Conservation (phyloP, 1,140 invertebrate species). For the Zelostemma sp. region DNA sequence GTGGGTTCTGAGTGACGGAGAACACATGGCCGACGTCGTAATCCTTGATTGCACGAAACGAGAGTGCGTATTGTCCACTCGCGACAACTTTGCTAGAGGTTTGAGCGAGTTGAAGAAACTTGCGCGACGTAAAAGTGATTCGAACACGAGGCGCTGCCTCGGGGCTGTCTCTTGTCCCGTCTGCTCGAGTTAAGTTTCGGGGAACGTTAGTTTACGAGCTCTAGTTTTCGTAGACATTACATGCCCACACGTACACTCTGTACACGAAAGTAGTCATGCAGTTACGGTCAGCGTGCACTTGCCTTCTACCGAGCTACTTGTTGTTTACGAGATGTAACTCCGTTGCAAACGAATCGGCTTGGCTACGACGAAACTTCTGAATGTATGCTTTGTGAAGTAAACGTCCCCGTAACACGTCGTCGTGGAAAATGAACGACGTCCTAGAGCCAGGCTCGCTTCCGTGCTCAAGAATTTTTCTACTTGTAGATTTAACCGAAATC, state of each 20-base stretch:
- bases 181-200: constrained; percentile 48
- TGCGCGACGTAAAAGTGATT: constrained; percentile 42
- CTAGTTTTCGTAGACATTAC: constrained; percentile 59
- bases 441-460: not conserved
- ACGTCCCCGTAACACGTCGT: constrained; percentile 51
- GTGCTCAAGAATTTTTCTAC: no score
- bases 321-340: constrained; percentile 66
- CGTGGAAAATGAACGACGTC: not conserved
- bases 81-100: constrained; percentile 44
- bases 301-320: constrained; percentile 59
- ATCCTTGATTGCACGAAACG: constrained; percentile 11
- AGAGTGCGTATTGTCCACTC: constrained; percentile 43
- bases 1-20: constrained; percentile 9
- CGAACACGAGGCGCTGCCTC: constrained; percentile 30
- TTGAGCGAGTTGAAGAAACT: constrained; percentile 45
- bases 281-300: constrained; percentile 48
- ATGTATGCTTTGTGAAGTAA: constrained; percentile 63
- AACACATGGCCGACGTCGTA: no score
- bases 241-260: constrained; percentile 37
- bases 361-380: constrained; percentile 57
- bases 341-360: constrained; percentile 60
- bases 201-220: constrained; percentile 55
- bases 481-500: no score
- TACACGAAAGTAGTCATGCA: constrained; percentile 46
- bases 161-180: constrained; percentile 42